A percentile compares a stretch with the other conserved stretches of the same genome.
Conservation (phyloP, 2,888 invertebrate genomes). For the Salticus scenicus region DNA sequence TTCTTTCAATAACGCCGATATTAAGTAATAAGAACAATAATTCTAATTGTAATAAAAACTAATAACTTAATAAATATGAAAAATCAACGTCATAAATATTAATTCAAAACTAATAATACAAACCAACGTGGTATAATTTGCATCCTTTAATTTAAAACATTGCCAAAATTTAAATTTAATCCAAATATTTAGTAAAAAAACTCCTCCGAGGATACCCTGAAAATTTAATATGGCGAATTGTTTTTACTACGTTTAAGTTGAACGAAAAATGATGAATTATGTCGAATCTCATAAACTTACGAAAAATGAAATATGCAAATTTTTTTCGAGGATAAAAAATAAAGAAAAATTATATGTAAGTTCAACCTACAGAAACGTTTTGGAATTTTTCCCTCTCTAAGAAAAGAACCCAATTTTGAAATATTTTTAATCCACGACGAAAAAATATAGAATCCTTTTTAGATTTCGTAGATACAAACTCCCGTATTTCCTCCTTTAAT, state of each 20-base stretch:
- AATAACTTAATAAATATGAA: too few species aligned
- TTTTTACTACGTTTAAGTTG: neutral
- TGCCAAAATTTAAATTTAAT: too few species aligned
- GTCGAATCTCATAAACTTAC: neutral
- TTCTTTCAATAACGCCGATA: too few species aligned
- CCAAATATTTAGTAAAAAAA: too few species aligned
- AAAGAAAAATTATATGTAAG: neutral
- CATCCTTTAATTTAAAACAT: too few species aligned
- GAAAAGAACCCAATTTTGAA: conserved; percentile 35
- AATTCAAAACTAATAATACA: too few species aligned
- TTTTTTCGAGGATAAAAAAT: neutral
- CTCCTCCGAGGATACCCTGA: too few species aligned
- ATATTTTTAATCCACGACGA: conserved; percentile 55
- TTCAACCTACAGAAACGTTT: neutral
- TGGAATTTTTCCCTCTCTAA: conserved; percentile 25
- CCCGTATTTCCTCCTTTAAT: conserved; percentile 39
- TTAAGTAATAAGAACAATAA: too few species aligned
- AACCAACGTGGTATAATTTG: too few species aligned
- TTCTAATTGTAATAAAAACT: too few species aligned
- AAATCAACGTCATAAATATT: too few species aligned
- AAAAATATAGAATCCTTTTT: neutral
- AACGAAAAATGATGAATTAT: neutral
- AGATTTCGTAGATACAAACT: neutral
- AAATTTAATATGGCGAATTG: too few species aligned
- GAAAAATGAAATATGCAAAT: conserved; percentile 5